Conservation (phyloP, 2,113 vertebrate species). For the Oryzias javanicus region DNA sequence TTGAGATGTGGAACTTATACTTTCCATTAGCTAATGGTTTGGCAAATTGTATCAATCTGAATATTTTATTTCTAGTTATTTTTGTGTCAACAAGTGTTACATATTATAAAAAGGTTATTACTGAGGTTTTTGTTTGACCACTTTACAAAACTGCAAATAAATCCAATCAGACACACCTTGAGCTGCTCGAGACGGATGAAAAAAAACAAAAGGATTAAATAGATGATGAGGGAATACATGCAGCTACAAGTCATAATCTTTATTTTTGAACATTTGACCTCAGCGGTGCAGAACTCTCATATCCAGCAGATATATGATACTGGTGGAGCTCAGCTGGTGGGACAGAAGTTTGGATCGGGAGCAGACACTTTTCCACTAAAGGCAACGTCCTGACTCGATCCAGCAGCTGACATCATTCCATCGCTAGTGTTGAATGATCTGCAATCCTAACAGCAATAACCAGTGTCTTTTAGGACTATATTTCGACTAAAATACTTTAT, state of each 20-base stretch:
- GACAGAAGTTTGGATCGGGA: slow-evolving; percentile 22
- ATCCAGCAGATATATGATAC: slow-evolving; percentile 14
- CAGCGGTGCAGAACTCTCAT: slow-evolving; percentile 10
- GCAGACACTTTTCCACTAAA: slow-evolving; percentile 19
- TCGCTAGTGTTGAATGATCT: no score
- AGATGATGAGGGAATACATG: background rate
- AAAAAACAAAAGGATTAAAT: background rate
- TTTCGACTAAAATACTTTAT: no score
- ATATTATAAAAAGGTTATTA: no score
- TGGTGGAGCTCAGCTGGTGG: slow-evolving; percentile 6
- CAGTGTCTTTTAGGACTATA: no score
- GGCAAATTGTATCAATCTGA: no score
- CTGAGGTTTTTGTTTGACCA: no score
- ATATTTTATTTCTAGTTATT: background rate
- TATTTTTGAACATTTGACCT: slow-evolving; percentile 26
- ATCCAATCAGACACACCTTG: no score
- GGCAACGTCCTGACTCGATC: slow-evolving; percentile 5
- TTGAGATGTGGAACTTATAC: background rate
- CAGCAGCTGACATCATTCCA: slow-evolving; percentile 24
- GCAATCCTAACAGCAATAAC: no score
- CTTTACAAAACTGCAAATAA: no score
- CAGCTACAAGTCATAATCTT: background rate
- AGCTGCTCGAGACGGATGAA: no score
- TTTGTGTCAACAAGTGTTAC: background rate
- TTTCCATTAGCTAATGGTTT: background rate